Base-by-base conservation (phyloP, 2,888 invertebrate genomes). In the Clanis bilineata region DNA sequence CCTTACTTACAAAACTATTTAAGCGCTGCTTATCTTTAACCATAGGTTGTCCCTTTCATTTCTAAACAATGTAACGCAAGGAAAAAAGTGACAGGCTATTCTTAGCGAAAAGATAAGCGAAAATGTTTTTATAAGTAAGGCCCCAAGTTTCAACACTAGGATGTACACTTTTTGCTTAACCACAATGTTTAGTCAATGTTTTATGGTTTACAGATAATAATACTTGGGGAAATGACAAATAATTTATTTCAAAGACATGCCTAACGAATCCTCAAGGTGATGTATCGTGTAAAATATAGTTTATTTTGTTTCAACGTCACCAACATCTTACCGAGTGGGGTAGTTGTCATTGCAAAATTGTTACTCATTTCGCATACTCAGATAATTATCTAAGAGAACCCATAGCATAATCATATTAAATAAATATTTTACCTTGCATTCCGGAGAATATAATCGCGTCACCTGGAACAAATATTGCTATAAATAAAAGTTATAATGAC, bases 371-470 rank as follows among this genome's bases (percentile, higher is more conserved):
- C 5, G 12, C 1, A n/a, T n/a, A n/a, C n/a, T n/a, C n/a, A n/a
- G 1, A 36, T 36, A 1, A 7, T 12, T 36, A 7, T 9, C 10
- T 39, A 39, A 10, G 15, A 15, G 5, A 3, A 1, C 7, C 10
- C 18, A 18, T 9, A 51, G 3, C 4, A 32, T 32, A 18, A 18
- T 32, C 10, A 32, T 32, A 2, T 1, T 10, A 18, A 3, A 10
- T 32, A 7, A 43, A 47, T 59, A 80, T 93, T 84, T 7, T 80
- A 94, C 94, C 94, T 86, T 94, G 94, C 86, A 93, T 92, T 67
- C 94, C 94, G 71, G 93, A 91, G 79, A 94, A 94, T 73, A 94
- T 85, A 62, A 94, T 93, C 60, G 93, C 92, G 93, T 94, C 94
- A 94, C 93, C 87, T 94, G 93, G 60, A 88, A 92, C 85, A 86